phyloP scores from a whole-genome alignment of 2,888 invertebrate species.

The Cheilosia variabilis region DNA sequence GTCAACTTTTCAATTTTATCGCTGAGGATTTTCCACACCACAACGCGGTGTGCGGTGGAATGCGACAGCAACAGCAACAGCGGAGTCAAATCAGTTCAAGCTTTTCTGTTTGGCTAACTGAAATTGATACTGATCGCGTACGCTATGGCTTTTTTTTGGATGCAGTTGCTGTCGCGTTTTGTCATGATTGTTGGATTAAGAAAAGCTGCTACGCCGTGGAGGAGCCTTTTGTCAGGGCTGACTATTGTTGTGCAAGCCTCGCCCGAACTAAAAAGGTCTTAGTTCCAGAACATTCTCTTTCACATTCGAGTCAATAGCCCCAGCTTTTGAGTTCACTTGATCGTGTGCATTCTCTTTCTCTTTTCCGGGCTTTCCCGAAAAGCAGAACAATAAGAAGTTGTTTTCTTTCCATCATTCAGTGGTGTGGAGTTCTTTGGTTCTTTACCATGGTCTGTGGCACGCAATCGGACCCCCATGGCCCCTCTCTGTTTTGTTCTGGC shows the following conservation, averaged over 20 bases:
- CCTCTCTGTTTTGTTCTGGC: slow-evolving; percentile 2
- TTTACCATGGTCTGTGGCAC: slow-evolving; percentile 49
- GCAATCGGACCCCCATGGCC: slow-evolving; percentile 41
- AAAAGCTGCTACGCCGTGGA: background rate
- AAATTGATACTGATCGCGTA: slow-evolving; percentile 38
- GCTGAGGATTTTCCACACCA: slow-evolving; percentile 41
- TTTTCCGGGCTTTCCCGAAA: slow-evolving; percentile 69
- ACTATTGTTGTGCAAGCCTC: too few relatives aligned
- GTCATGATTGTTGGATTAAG: slow-evolving; percentile 29
- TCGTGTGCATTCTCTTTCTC: slow-evolving; percentile 55
- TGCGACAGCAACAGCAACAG: background rate
- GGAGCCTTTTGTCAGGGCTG: background rate
- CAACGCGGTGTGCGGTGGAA: background rate
- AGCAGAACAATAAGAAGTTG: slow-evolving; percentile 43
- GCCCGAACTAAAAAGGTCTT: slow-evolving; percentile 5
- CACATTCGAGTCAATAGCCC: slow-evolving; percentile 61
- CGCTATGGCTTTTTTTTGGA: slow-evolving; percentile 1
- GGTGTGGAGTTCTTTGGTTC: slow-evolving; percentile 25
- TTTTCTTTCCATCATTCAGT: slow-evolving; percentile 32
- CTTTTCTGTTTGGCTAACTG: slow-evolving; percentile 21
- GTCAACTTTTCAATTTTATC: slow-evolving; percentile 51
- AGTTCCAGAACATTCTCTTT: slow-evolving; percentile 60
- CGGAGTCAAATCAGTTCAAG: slow-evolving; percentile 2
- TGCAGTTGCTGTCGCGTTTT: slow-evolving; percentile 10
- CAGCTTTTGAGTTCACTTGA: slow-evolving; percentile 35